Evolutionary conservation across 2,113 vertebrate genomes (phyloP).

Genomic region (Apteryx mantelli): DNA sequence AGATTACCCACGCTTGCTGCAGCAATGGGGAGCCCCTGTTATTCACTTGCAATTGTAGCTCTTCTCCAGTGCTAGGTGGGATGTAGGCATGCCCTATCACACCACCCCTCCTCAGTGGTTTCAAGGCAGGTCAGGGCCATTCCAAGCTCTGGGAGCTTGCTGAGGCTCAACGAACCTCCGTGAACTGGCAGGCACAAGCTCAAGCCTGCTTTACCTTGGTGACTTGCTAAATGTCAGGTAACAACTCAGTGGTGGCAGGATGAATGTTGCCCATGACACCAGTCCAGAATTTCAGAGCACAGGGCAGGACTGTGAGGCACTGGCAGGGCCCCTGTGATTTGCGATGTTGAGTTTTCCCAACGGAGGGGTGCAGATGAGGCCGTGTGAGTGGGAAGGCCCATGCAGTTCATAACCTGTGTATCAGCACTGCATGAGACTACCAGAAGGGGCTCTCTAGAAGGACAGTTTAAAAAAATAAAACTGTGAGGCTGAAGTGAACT

Average conservation of each 20-base stretch:
- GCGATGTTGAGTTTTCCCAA: neutral
- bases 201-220: neutral
- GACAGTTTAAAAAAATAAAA: neutral
- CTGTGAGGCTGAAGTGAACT: neutral
- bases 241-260: neutral
- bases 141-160: rapidly evolving
- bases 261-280: neutral
- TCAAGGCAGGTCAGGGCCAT: neutral
- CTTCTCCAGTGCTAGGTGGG: neutral
- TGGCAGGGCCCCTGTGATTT: neutral
- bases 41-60: neutral
- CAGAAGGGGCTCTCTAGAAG: neutral
- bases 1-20: neutral
- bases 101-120: neutral
- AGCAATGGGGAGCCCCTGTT: neutral
- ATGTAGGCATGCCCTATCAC: neutral
- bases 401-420: neutral
- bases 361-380: neutral
- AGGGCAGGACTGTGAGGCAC: neutral
- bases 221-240: neutral
- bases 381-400: neutral
- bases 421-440: neutral
- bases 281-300: neutral
- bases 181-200: neutral
- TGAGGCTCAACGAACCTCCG: rapidly evolving